Base-by-base conservation (phyloP, 2,113 vertebrate species). In the Bolborhynchus lineola region DNA sequence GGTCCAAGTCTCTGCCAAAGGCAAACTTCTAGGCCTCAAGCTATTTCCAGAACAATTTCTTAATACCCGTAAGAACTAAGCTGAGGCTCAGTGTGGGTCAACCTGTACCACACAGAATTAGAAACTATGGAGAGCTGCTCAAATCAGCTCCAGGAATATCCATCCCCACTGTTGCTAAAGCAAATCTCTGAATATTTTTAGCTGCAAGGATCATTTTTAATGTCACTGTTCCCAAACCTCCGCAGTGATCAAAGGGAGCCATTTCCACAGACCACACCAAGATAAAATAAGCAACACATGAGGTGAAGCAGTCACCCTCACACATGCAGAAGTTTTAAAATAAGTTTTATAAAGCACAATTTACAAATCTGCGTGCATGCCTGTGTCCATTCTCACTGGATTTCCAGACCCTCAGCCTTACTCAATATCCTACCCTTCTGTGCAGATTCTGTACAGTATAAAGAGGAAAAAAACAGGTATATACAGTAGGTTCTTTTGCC, bases 381-480 rank as follows among this genome's bases (percentile, higher is more conserved):
- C 82, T 94, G 85, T 89, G 87, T 94, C 92, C 75, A 29, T 91
- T 91, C 83, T 82, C 84, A 93, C 74, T 91, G 88, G 64, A 82
- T 85, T 90, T 88, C 92, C 93, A 82, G 84, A 96, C 93, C 86
- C 50, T 95, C 81, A 82, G 92, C 87, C 96, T 90, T 92, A 88
- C 88, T 78, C 63, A 94, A 72, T 84, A 70, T 71, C 86, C 63
- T 96, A 57, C 28, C 37, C 10, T 91, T 97, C 95, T 95, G 97
- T 97, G 95, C 93, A 97, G 87, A 96, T 93, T 86, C 92, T 97
- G 96, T 96, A 97, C 92, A 95, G 91, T 97, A 96, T 93, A 97
- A 97, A 96, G 98, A 98, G 88, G 92, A 96, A 97, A 97, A 97
- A 97, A 98, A 60, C 37, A 98, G 96, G 97, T 97, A 98, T 97